Conservation (phyloP, 2,797 vertebrate genomes). For the Rousettus madagascariensis region DNA sequence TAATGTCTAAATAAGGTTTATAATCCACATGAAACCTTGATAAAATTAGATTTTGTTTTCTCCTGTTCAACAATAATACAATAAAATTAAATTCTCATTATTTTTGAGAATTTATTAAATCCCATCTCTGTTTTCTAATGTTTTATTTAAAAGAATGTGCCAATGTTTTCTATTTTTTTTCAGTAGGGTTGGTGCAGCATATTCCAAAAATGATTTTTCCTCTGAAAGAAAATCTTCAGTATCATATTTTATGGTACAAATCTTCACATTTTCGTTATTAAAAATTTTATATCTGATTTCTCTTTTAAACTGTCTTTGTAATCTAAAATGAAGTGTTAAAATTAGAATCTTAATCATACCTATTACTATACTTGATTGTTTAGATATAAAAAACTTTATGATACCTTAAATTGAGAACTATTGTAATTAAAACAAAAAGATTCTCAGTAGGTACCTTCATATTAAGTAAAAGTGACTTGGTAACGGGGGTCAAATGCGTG, state of each 20-base stretch:
- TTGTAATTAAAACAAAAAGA: background rate
- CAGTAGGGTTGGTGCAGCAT: background rate
- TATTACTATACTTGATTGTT: background rate
- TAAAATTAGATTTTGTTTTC: background rate
- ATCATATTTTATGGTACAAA: background rate
- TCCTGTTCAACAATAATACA: background rate
- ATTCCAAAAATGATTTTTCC: background rate
- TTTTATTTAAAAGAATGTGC: background rate
- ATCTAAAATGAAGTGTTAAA: background rate
- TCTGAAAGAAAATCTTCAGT: background rate
- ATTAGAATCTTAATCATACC: background rate
- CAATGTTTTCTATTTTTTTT: background rate
- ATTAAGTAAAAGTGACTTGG: background rate
- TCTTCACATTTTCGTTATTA: background rate
- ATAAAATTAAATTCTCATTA: background rate
- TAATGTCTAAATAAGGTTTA: background rate
- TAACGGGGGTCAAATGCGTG: no score
- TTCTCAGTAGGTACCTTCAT: background rate
- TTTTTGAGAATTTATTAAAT: background rate
- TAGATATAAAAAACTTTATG: background rate
- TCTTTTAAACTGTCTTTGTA: background rate
- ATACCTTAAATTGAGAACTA: background rate
- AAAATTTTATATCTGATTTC: background rate
- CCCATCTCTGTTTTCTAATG: background rate
- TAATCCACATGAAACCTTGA: background rate